A percentile compares a stretch with the other conserved stretches of the same genome.
phyloP scores from a whole-genome alignment of 2,113 vertebrate genomes.

The Xenus cinereus region DNA sequence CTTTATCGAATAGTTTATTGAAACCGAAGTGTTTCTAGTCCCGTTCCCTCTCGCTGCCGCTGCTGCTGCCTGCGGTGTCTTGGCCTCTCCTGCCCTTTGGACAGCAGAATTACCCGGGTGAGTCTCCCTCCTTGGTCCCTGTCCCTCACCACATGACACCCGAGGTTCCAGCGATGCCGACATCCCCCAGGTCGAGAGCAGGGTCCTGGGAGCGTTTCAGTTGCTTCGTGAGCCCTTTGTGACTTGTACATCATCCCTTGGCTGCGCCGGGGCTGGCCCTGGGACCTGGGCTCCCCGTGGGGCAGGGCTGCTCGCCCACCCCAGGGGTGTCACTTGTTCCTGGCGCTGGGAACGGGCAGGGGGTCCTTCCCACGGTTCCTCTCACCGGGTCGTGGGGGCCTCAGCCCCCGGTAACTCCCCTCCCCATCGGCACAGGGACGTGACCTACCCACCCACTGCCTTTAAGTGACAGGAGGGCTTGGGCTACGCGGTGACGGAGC shows the following conservation, averaged over 20 bases:
- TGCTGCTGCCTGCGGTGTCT: not conserved
- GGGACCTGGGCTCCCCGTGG: not conserved
- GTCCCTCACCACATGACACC: accelerated
- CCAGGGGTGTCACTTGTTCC: not conserved
- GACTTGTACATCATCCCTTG: not conserved
- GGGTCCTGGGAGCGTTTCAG: not conserved
- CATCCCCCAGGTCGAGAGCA: accelerated
- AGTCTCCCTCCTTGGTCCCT: accelerated
- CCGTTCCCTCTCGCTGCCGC: not conserved
- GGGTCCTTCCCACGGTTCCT: not conserved
- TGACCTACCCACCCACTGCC: not conserved
- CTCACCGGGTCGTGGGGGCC: not conserved
- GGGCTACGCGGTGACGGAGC: not conserved
- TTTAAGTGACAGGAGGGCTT: not conserved
- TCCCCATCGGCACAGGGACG: not conserved
- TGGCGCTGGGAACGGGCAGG: not conserved
- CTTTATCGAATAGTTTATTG: constrained; percentile 21
- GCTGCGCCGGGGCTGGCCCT: not conserved
- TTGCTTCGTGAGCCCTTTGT: not conserved
- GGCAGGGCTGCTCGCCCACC: not conserved
- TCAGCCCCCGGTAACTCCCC: not conserved
- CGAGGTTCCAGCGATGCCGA: not conserved
- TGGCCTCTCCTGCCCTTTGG: not conserved
- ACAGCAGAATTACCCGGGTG: not conserved
- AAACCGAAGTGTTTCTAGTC: not conserved